Conservation (phyloP, 2,113 vertebrate species). For the Prolemur simus region DNA sequence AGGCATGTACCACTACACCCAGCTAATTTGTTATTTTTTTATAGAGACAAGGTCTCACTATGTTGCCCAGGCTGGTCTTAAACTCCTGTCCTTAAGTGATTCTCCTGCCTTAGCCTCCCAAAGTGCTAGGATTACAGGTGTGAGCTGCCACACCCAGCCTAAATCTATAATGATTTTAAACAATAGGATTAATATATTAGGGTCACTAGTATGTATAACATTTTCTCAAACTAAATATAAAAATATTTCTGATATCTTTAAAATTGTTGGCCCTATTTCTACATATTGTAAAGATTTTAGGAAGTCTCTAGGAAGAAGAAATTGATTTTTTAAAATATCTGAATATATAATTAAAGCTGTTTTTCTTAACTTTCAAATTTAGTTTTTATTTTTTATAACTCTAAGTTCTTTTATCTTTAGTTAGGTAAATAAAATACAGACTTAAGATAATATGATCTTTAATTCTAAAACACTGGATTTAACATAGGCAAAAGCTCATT, state of each 20-base stretch:
- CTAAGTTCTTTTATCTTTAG: not conserved
- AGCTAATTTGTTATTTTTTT: too few species aligned
- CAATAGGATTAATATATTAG: not conserved
- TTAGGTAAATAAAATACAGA: not conserved
- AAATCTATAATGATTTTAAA: not conserved
- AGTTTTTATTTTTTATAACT: not conserved
- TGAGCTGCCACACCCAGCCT: too few species aligned
- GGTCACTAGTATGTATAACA: not conserved
- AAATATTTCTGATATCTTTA: not conserved
- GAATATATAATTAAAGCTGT: conserved; percentile 7
- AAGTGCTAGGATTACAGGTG: too few species aligned
- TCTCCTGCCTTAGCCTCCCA: too few species aligned
- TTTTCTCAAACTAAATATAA: not conserved
- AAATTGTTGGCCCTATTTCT: not conserved
- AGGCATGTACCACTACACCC: too few species aligned
- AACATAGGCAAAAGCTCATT: not conserved
- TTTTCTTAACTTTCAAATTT: not conserved
- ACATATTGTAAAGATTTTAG: not conserved
- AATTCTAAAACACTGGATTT: not conserved
- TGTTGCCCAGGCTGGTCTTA: too few species aligned
- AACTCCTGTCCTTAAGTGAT: too few species aligned
- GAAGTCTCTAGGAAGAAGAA: not conserved
- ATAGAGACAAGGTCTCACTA: too few species aligned
- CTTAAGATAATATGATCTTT: not conserved
- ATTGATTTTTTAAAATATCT: not conserved